Conservation (phyloP, 2,888 invertebrate species). For the Agelastica alni region DNA sequence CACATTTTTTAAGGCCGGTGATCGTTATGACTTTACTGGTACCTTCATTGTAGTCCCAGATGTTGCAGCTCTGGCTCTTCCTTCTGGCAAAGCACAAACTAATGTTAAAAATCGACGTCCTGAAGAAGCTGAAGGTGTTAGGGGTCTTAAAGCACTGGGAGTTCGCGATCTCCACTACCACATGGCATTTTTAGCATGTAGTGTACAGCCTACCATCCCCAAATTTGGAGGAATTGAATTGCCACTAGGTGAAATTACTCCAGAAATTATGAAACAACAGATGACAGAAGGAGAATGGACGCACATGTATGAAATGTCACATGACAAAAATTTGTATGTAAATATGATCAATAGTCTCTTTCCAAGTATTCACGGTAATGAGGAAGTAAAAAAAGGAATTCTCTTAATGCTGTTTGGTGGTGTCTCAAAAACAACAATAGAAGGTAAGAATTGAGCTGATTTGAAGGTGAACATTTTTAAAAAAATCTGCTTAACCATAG, state of each 20-base stretch:
- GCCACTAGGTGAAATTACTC: slow-evolving; percentile 84
- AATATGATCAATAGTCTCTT: slow-evolving; percentile 92
- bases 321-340: slow-evolving; percentile 85
- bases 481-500: neutral
- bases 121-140: slow-evolving; percentile 66
- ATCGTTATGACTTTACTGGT: slow-evolving; percentile 90
- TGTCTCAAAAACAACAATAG: slow-evolving; percentile 90
- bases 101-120: slow-evolving; percentile 73
- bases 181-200: slow-evolving; percentile 93
- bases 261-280: slow-evolving; percentile 89
- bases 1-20: slow-evolving; percentile 68
- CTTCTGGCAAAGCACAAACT: slow-evolving; percentile 85
- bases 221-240: slow-evolving; percentile 86
- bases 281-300: slow-evolving; percentile 95
- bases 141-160: slow-evolving; percentile 71
- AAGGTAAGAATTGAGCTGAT: slow-evolving; percentile 58
- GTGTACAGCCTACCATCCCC: slow-evolving; percentile 83
- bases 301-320: slow-evolving; percentile 95
- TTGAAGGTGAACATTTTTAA: neutral
- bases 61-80: slow-evolving; percentile 81
- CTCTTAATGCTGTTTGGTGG: slow-evolving; percentile 96
- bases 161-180: slow-evolving; percentile 85
- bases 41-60: slow-evolving; percentile 97
- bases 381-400: slow-evolving; percentile 83
- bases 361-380: slow-evolving; percentile 95